Evolutionary conservation across 2,113 vertebrate genomes (phyloP).

Genomic region (Rhabdomys dilectus): DNA sequence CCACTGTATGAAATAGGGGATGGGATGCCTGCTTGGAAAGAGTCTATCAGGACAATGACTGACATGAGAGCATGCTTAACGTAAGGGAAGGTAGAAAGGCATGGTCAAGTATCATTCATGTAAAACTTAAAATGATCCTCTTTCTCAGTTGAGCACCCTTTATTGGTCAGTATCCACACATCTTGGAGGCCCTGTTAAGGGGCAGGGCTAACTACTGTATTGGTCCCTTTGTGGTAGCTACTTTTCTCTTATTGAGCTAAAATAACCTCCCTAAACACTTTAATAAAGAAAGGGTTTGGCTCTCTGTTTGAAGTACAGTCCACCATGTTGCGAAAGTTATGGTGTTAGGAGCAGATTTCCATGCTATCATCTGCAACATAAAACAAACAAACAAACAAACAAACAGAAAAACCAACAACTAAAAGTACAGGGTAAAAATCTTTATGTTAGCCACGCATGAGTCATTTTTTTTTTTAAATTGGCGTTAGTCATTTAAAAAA

Average conservation of each 20-base stretch:
- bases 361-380: not conserved
- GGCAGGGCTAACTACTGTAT: not conserved
- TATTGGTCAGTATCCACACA: not conserved
- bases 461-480: too few relatives aligned
- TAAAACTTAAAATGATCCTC: not conserved
- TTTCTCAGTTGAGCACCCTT: not conserved
- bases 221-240: not conserved
- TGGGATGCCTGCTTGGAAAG: not conserved
- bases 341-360: not conserved
- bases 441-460: not conserved
- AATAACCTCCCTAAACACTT: not conserved
- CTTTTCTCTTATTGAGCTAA: not conserved
- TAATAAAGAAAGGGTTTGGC: not conserved
- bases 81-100: not conserved
- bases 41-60: not conserved
- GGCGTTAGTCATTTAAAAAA: not conserved
- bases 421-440: not conserved
- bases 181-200: not conserved
- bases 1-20: too few relatives aligned
- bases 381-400: not conserved
- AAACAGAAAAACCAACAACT: too few relatives aligned
- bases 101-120: not conserved
- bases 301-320: not conserved
- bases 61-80: accelerated
- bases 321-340: not conserved